These are phyloP conservation scores for Sesia bembeciformis DNA, from an alignment of 2,888 invertebrate genomes.

Conservation along the genomic window DNA sequence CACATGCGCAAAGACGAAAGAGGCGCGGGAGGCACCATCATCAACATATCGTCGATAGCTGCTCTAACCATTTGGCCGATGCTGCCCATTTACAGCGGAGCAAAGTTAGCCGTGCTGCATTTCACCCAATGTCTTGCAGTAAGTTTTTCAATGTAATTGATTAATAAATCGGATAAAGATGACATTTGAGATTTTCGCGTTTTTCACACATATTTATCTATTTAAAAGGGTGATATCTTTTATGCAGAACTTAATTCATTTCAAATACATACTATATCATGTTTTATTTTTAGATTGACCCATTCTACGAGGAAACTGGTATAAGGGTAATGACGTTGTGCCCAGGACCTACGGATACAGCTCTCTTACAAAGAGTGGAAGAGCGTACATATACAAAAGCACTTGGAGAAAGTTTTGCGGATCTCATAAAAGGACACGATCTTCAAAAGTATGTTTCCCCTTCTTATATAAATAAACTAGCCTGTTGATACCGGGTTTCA, in stretches of 20 bases:
- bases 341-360: constrained; percentile 1
- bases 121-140: constrained; percentile 46
- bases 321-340: constrained; percentile 2
- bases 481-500: no score
- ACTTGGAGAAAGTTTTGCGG: background rate
- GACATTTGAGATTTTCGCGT: no score
- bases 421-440: no score
- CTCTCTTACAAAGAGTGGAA: background rate
- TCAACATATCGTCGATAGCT: constrained; percentile 47
- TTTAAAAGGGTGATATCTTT: no score
- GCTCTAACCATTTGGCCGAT: constrained; percentile 41
- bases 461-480: no score
- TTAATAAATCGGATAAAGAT: background rate
- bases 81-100: constrained; percentile 43
- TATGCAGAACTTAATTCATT: no score
- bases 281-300: no score
- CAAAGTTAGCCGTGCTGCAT: constrained; percentile 47
- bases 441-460: no score
- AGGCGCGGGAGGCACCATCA: constrained; percentile 41
- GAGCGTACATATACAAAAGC: background rate
- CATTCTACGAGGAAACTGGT: background rate
- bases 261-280: no score
- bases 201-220: no score
- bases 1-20: constrained; percentile 37
- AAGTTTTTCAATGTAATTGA: constrained; percentile 5